A percentile compares a stretch with the other conserved stretches of the same genome.
These are phyloP conservation scores for Hirtodrosophila cameraria DNA, from an alignment of 2,888 invertebrate genomes.

Conservation along the genomic window DNA sequence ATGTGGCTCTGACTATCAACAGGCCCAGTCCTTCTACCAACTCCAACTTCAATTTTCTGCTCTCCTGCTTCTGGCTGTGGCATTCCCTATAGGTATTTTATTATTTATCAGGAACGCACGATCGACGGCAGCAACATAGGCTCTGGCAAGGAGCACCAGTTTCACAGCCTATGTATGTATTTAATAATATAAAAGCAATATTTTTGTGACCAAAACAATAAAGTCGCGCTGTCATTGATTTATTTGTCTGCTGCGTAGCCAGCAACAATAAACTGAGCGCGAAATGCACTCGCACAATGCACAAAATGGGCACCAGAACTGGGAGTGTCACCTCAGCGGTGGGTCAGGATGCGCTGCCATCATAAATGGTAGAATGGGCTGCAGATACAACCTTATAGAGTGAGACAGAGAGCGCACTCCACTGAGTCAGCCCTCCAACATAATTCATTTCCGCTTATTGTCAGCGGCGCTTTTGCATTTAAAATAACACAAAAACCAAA, in stretches of 20 bases:
- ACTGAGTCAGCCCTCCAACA: constrained; percentile 59
- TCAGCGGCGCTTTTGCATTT: constrained; percentile 74
- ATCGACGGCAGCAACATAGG: constrained; percentile 45
- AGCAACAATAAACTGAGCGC: constrained; percentile 75
- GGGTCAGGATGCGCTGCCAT: constrained; percentile 37
- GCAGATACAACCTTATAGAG: constrained; percentile 8
- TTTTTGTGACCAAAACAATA: constrained; percentile 81
- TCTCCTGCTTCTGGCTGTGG: constrained; percentile 2
- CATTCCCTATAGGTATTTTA: constrained; percentile 74
- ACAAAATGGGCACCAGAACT: constrained; percentile 29
- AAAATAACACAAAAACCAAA: constrained; percentile 63
- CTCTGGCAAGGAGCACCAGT: constrained; percentile 21
- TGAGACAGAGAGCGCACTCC: too few relatives aligned
- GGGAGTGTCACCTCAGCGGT: constrained; percentile 63
- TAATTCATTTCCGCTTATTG: constrained; percentile 83
- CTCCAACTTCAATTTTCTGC: not conserved
- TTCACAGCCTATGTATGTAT: constrained; percentile 50
- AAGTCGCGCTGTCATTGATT: constrained; percentile 82
- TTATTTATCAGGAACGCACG: constrained; percentile 67
- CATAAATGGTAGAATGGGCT: constrained; percentile 8
- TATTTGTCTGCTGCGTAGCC: constrained; percentile 80
- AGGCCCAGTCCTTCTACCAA: constrained; percentile 5
- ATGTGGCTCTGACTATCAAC: constrained; percentile 39
- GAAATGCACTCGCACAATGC: constrained; percentile 77
- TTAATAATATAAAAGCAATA: constrained; percentile 79